These are phyloP conservation scores for Julus scandinavius DNA, from an alignment of 2,888 invertebrate genomes.

Conservation along the genomic window DNA sequence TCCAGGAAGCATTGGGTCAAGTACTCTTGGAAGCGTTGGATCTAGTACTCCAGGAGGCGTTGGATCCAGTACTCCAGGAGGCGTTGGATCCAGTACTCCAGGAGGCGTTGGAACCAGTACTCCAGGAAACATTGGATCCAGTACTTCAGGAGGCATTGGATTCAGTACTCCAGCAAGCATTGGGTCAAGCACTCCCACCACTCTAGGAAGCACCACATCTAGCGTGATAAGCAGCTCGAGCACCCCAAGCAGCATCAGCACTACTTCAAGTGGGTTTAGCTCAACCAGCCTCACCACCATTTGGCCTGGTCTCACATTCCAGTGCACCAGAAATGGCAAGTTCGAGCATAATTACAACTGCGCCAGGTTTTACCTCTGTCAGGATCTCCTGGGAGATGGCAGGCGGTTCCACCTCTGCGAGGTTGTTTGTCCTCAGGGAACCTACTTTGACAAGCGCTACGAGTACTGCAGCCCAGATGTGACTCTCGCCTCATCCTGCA, in stretches of 20 bases:
- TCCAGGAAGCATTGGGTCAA: neutral
- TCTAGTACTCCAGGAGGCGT: neutral
- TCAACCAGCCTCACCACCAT: slow-evolving; percentile 29
- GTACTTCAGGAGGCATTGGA: neutral
- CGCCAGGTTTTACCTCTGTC: slow-evolving; percentile 55
- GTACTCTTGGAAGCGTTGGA: neutral
- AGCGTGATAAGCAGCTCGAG: neutral
- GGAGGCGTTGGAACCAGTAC: neutral
- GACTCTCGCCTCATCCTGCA: neutral
- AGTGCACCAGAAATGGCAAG: slow-evolving; percentile 50
- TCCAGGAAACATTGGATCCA: neutral
- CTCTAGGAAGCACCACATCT: neutral
- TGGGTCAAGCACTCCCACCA: neutral
- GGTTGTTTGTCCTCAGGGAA: slow-evolving; percentile 52
- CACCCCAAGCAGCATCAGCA: neutral
- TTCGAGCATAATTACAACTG: slow-evolving; percentile 51
- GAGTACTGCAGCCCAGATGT: slow-evolving; percentile 48
- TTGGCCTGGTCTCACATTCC: neutral
- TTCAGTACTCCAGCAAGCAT: neutral
- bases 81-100: neutral
- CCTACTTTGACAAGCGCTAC: slow-evolving; percentile 47
- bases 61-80: slow-evolving; percentile 1
- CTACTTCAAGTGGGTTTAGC: neutral
- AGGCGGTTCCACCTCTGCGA: slow-evolving; percentile 55
- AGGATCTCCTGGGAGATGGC: slow-evolving; percentile 55